Percentiles rank a stretch among this genome's conserved stretches.
Conservation (phyloP, 2,888 invertebrate genomes). For the Eueremaeus valkanovi region DNA sequence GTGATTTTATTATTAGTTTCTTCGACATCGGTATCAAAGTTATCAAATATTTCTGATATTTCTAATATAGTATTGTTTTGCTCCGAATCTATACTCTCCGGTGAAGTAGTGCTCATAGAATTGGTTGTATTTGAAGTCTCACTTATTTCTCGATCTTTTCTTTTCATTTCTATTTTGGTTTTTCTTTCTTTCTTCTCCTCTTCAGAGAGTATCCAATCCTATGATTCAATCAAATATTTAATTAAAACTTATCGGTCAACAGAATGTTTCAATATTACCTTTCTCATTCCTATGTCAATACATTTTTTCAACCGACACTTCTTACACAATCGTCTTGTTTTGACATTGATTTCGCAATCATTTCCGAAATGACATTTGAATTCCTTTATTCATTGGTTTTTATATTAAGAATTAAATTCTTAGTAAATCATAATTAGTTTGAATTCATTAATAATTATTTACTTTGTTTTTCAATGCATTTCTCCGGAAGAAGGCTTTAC, state of each 20-base stretch:
- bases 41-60: too few relatives aligned
- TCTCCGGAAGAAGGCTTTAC: not conserved
- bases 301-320: slow-evolving; percentile 1
- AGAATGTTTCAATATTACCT: not conserved
- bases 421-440: too few relatives aligned
- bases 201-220: not conserved
- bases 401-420: too few relatives aligned
- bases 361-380: not conserved
- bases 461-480: not conserved
- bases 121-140: not conserved
- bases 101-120: not conserved
- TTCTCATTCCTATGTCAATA: not conserved
- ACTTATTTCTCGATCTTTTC: not conserved
- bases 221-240: not conserved
- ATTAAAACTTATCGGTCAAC: not conserved
- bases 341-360: not conserved
- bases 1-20: too few relatives aligned
- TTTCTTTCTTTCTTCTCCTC: not conserved
- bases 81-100: not conserved
- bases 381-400: not conserved
- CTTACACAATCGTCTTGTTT: not conserved
- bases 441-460: not conserved
- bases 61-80: too few relatives aligned
- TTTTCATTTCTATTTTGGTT: not conserved
- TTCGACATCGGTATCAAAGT: too few relatives aligned